These are phyloP conservation scores for Falco punctatus DNA, from an alignment of 2,113 vertebrate species.

Conservation along the genomic window DNA sequence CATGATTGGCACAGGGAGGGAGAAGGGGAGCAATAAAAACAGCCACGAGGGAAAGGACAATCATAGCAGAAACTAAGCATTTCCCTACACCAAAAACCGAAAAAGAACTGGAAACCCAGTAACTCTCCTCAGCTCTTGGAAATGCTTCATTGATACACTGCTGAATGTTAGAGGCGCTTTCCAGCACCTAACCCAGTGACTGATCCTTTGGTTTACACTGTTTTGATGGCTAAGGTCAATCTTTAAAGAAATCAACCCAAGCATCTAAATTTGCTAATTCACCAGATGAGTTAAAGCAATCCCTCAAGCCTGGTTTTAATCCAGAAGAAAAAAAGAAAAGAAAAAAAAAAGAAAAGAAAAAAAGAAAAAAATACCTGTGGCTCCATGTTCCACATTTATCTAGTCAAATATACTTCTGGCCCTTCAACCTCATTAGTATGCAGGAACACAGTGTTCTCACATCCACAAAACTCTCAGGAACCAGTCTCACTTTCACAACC, in stretches of 20 bases:
- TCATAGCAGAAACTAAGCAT: neutral
- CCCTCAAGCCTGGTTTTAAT: neutral
- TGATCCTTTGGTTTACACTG: neutral
- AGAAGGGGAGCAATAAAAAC: neutral
- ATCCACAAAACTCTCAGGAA: neutral
- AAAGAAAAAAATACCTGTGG: too few species aligned
- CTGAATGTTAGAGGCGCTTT: neutral
- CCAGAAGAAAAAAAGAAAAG: rapidly evolving
- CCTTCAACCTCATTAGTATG: neutral
- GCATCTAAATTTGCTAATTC: neutral
- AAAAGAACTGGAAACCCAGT: neutral
- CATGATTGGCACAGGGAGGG: neutral
- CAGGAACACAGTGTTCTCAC: neutral
- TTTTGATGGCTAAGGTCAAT: neutral
- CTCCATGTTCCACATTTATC: neutral
- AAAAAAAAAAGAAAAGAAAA: too few species aligned
- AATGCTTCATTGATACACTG: neutral
- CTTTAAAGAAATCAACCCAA: neutral
- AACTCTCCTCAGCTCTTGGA: neutral
- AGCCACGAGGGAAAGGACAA: neutral
- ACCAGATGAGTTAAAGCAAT: neutral
- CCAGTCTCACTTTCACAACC: neutral
- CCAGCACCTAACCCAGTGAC: neutral
- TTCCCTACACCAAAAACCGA: neutral
- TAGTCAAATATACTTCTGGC: neutral